Conservation (phyloP, 1,140 invertebrate species). For the Ctenoplectra terminalis region DNA sequence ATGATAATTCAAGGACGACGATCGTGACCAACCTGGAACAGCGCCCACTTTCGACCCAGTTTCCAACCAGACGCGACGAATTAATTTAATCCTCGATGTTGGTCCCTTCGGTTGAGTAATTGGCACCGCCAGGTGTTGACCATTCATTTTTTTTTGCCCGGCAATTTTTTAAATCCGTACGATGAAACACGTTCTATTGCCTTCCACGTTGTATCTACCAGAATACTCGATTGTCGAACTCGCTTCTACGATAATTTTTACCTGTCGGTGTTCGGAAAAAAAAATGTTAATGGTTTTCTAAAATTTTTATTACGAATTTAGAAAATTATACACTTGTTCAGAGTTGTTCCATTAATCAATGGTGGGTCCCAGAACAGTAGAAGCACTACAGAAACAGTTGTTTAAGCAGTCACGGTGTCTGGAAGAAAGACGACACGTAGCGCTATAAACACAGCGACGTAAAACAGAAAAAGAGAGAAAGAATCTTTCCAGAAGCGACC, state of each 20-base stretch:
- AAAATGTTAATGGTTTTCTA: background rate
- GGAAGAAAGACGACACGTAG: slow-evolving; percentile 27
- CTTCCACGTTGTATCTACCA: too few relatives aligned
- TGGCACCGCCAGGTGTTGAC: background rate
- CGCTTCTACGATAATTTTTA: background rate
- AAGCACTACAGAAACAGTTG: background rate
- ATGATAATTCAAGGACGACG: slow-evolving; percentile 26
- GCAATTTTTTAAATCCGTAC: background rate
- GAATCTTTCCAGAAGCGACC: slow-evolving; percentile 45
- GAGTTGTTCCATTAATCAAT: background rate
- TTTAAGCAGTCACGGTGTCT: background rate
- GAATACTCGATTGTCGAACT: too few relatives aligned
- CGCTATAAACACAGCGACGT: slow-evolving; percentile 12
- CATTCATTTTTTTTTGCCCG: slow-evolving; percentile 2
- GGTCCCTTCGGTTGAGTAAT: background rate
- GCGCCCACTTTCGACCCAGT: slow-evolving; percentile 12
- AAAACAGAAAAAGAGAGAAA: slow-evolving; percentile 8
- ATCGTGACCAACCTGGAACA: background rate
- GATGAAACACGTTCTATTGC: background rate
- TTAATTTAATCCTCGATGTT: slow-evolving; percentile 11
- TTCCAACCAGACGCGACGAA: slow-evolving; percentile 22
- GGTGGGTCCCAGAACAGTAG: background rate
- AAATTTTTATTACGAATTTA: background rate
- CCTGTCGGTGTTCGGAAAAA: background rate
- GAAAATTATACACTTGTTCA: background rate